These are phyloP conservation scores for Bos indicus DNA, from an alignment of 2,113 vertebrate genomes.

Conservation along the genomic window DNA sequence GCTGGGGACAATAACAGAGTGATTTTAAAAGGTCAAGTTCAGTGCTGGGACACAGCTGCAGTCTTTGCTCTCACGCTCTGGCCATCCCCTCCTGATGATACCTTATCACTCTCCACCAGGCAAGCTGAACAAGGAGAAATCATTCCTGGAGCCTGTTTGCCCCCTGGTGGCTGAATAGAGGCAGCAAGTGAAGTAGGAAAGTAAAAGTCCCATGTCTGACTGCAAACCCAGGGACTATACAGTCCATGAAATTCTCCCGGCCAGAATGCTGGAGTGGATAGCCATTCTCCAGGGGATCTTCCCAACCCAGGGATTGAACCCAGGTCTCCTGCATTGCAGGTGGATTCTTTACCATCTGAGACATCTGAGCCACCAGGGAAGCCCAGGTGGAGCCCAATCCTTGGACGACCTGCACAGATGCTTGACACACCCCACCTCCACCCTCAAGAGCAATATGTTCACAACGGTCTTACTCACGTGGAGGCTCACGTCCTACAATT, in stretches of 20 bases:
- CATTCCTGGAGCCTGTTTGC: neutral
- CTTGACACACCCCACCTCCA: fast-evolving
- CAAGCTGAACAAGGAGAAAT: neutral
- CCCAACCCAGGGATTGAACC: neutral
- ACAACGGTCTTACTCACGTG: neutral
- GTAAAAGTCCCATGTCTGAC: neutral
- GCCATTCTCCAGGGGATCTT: neutral
- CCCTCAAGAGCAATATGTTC: neutral
- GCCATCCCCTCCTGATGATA: neutral
- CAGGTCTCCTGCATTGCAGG: neutral
- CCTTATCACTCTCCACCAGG: fast-evolving
- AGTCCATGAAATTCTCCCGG: neutral
- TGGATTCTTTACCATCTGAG: neutral
- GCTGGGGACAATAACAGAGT: neutral
- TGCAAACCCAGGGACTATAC: neutral
- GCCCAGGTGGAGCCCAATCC: neutral
- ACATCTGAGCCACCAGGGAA: neutral
- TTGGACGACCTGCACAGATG: fast-evolving
- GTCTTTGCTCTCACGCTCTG: neutral
- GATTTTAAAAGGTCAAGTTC: neutral
- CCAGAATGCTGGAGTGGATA: neutral
- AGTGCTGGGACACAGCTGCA: neutral
- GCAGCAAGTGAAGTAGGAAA: neutral
- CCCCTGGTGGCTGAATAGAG: neutral
- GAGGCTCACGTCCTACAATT: neutral